Evolutionary conservation across 2,888 invertebrate genomes (phyloP), one percentile per base, ranked within the genome.

Genomic region (Drosophila paranaensis): DNA sequence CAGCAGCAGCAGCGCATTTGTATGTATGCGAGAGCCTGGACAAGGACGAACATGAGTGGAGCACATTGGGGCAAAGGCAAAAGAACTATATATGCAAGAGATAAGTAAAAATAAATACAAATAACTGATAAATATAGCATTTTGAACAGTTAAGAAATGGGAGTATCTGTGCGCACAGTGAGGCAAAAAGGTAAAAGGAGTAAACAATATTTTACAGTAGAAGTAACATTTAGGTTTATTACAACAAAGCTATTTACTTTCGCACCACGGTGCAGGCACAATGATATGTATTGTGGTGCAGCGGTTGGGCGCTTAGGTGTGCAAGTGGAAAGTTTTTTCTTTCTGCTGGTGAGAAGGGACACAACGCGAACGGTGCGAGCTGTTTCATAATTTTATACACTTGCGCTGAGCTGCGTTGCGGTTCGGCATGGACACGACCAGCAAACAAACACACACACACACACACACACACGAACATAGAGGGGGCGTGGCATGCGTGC

Each of bases 381-480:
- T 80, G 79, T 90, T 88, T 89, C 89, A 90, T 90, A 88, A 87
- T 88, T 90, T 89, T 90, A 89, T 87, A 90, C 88, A 89, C 87
- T 90, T 83, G 88, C 73, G 81, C 50, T 76, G 87, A 76, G 79
- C 74, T 80, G 80, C 73, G 84, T 67, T 85, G 89, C 75, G 87
- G 84, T 86, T 71, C 81, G 74, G 68, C 63, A 82, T 88, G 86
- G 77, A 84, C 89, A 81, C 88, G 74, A 68, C 73, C 77, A 60
- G 57, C 74, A 79, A 65, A 73, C 82, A 77, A 50, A 65, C 39
- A 50, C 25, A 61, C 57, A 39, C 63, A 60, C 51, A 39, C 33
- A 57, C 46, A 55, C 45, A 43, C 37, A 63, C 33, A 61, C 20
- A 51, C 20, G 20, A 6, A 27, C 5, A 27, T 2, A 27, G 69